Evolutionary conservation across 2,888 invertebrate genomes (phyloP), one percentile per base, ranked within the genome.

Genomic region (Ichneumoninae sp.): DNA sequence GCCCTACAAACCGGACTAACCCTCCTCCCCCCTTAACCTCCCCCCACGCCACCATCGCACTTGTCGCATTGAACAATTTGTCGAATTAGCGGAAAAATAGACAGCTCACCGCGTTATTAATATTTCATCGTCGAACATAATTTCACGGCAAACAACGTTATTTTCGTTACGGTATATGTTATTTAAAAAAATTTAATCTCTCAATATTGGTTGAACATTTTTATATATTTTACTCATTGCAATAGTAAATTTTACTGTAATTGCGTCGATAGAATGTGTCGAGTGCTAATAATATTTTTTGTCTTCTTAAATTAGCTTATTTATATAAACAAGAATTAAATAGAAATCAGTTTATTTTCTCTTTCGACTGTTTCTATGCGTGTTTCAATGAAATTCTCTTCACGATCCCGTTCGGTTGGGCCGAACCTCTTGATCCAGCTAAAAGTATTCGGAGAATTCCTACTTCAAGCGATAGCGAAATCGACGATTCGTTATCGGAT

Each of bases 401-500:
- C 19, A 74, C 6, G 26, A 70, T 62, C 57, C 70, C 50, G 62
- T 78, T 82, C 44, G 26, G 80, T 52, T 78, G 76, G 68, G 78
- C 70, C 83, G 81, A 86, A 83, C 86, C 82, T 87, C 87, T 87
- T 86, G 77, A 88, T 85, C 84, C 79, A 86, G 82, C 86, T 87
- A 89, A 86, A 47, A 90, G 89, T 88, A 91, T 91, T 91, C 88
- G 88, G 87, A 89, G 87, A 87, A 91, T 91, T 90, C 83, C 86
- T 85, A 83, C 77, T 88, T 88, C 87, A 85, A 84, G 86, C 80
- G 86, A 84, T 83, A 82, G 80, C 72, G 86, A 86, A 88, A 87
- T 75, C 74, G 69, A 66, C 52, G 68, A 30, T 0, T 30, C 30
- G 30, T 30, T 30, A 4, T 30, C 30, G 30, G 4, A 30, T 33